phyloP scores from a whole-genome alignment of 2,797 vertebrate species.

The Prunella strophiata region DNA sequence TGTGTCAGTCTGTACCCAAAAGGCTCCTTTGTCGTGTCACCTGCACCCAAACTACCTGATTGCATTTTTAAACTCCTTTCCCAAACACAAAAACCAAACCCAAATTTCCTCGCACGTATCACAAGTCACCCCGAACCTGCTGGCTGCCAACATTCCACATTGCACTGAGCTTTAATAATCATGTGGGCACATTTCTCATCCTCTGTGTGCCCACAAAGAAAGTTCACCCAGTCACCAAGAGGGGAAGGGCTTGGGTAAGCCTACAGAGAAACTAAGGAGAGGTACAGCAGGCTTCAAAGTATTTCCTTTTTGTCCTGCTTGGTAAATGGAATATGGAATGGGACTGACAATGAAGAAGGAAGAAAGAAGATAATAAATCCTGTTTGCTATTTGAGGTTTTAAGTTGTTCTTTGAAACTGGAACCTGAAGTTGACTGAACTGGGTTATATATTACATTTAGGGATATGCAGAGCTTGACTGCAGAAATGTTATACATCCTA shows the following conservation, averaged over 20 bases:
- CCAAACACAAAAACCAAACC: not conserved
- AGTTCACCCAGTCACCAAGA: not conserved
- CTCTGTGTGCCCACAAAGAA: not conserved
- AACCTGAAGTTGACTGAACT: constrained; percentile 30
- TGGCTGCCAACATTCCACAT: not conserved
- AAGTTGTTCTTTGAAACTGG: constrained; percentile 22
- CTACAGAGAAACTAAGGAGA: not conserved
- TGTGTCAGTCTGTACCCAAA: not conserved
- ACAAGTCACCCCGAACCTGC: not conserved
- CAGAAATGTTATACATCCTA: not conserved
- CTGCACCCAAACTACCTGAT: not conserved
- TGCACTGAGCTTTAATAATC: not conserved
- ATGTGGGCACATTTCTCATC: not conserved
- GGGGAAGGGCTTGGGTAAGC: not conserved
- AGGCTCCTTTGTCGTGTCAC: not conserved
- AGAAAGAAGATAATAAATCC: constrained; percentile 23
- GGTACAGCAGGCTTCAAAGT: not conserved
- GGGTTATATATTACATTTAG: not conserved
- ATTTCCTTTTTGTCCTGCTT: constrained; percentile 1
- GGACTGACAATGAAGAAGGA: not conserved
- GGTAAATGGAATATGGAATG: not conserved
- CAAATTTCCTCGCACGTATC: not conserved
- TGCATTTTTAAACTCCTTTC: not conserved
- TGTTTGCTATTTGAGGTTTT: constrained; percentile 16
- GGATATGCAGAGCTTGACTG: not conserved